These are phyloP conservation scores for Aleadryas rufinucha DNA, from an alignment of 2,113 vertebrate species.

Conservation along the genomic window DNA sequence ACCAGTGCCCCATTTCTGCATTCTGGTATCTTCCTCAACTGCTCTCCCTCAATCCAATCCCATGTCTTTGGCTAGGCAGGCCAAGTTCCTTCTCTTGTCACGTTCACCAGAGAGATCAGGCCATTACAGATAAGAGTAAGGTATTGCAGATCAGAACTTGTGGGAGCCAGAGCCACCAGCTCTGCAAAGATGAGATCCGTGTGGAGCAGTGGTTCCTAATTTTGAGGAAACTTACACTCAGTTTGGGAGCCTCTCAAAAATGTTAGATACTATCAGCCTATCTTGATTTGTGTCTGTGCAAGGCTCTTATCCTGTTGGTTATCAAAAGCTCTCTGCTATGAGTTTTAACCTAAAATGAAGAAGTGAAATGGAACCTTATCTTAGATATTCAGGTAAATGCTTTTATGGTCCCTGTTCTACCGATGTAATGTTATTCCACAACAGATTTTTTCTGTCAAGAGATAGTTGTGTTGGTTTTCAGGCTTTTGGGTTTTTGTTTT, in stretches of 20 bases:
- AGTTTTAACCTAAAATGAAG: not conserved
- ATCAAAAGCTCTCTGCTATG: not conserved
- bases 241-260: not conserved
- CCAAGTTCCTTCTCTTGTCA: not conserved
- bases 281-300: not conserved
- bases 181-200: not conserved
- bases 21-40: not conserved
- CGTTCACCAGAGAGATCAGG: not conserved
- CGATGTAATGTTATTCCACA: not conserved
- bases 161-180: not conserved
- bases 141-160: not conserved
- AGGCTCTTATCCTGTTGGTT: not conserved
- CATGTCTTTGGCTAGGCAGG: not conserved
- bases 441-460: not conserved
- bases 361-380: not conserved
- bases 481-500: not conserved
- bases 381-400: not conserved
- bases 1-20: not conserved
- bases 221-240: not conserved
- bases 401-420: not conserved
- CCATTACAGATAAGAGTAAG: not conserved
- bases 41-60: not conserved
- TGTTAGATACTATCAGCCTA: not conserved
- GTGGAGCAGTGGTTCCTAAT: not conserved
- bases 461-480: not conserved